phyloP scores from a whole-genome alignment of 1,140 invertebrate genomes.

The Caenorhabditis remanei region DNA sequence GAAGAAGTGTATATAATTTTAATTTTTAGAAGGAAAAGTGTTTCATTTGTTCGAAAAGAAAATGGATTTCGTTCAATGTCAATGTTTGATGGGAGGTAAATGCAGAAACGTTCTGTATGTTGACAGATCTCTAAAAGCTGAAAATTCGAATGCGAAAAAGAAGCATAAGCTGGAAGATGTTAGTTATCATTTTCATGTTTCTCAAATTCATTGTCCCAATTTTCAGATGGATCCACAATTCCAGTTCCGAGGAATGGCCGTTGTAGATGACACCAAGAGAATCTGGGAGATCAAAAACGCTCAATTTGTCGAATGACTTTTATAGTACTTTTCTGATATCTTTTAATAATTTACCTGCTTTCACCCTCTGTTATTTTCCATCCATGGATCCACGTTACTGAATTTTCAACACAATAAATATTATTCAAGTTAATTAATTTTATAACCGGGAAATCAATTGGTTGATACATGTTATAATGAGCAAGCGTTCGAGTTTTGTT shows the following conservation, averaged over 20 bases:
- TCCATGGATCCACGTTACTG: too few species aligned
- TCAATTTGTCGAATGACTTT: background rate
- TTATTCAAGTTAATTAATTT: too few species aligned
- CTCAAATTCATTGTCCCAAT: too few species aligned
- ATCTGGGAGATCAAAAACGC: background rate
- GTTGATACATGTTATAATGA: too few species aligned
- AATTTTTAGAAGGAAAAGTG: background rate
- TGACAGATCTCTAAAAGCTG: background rate
- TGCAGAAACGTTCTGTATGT: constrained; percentile 27
- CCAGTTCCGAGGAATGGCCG: background rate
- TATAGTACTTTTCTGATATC: too few species aligned
- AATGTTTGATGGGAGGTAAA: background rate
- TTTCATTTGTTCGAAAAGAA: background rate
- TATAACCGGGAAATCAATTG: too few species aligned
- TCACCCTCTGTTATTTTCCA: too few species aligned
- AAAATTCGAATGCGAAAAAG: background rate
- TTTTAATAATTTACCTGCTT: too few species aligned
- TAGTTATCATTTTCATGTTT: background rate
- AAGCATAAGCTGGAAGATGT: background rate
- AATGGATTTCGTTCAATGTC: background rate
- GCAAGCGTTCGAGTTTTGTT: too few species aligned
- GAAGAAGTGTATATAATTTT: too few species aligned
- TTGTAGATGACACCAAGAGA: background rate
- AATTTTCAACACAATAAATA: too few species aligned
- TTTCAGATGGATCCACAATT: background rate